These are phyloP conservation scores for Semicossyphus pulcher DNA, from an alignment of 2,113 vertebrate species.

Conservation along the genomic window DNA sequence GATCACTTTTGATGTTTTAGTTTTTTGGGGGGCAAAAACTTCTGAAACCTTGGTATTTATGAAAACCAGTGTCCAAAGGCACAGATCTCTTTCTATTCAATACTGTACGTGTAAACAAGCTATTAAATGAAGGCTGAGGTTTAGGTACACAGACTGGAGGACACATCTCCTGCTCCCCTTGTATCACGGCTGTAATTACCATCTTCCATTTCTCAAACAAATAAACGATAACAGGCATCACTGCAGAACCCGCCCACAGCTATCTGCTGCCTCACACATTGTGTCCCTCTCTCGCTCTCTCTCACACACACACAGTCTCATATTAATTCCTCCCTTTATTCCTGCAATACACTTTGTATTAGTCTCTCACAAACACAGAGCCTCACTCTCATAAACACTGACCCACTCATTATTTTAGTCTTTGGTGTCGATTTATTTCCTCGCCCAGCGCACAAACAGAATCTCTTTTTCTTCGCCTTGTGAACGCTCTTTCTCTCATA, in stretches of 20 bases:
- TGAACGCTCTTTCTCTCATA: background rate
- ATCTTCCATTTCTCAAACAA: slow-evolving; percentile 60
- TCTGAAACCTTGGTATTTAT: background rate
- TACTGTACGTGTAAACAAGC: background rate
- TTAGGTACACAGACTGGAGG: background rate
- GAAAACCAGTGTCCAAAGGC: no score
- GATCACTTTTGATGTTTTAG: no score
- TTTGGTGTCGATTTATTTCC: slow-evolving; percentile 46
- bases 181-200: slow-evolving; percentile 57
- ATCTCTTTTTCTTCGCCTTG: slow-evolving; percentile 9
- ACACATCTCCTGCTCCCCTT: slow-evolving; percentile 30
- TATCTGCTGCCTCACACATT: slow-evolving; percentile 56
- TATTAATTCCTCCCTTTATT: slow-evolving; percentile 54
- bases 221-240: slow-evolving; percentile 37
- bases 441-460: background rate
- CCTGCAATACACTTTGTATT: slow-evolving; percentile 36
- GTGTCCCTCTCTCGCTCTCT: slow-evolving; percentile 4
- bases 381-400: slow-evolving; percentile 27
- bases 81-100: background rate
- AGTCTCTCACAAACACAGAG: slow-evolving; percentile 29
- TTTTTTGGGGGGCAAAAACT: no score
- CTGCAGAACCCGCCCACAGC: slow-evolving; percentile 43
- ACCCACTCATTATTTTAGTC: slow-evolving; percentile 46
- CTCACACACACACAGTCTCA: slow-evolving; percentile 13
- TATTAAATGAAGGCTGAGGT: slow-evolving; percentile 2